Conservation (phyloP, 2,888 invertebrate genomes). For the Heterodera filipjevi region DNA sequence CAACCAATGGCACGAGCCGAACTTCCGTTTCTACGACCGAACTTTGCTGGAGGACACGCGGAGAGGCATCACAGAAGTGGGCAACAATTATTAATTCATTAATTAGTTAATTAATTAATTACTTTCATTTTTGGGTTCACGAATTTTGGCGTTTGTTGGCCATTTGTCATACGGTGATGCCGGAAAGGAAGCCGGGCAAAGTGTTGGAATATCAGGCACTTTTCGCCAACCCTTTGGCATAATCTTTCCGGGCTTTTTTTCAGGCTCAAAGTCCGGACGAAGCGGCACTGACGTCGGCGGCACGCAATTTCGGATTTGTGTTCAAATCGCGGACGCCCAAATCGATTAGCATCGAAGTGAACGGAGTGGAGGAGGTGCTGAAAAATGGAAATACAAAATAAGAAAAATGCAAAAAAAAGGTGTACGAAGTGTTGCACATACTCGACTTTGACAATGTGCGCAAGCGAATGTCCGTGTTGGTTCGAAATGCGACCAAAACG, state of each 20-base stretch:
- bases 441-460: slow-evolving; percentile 98
- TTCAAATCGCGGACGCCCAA: slow-evolving; percentile 74
- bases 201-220: slow-evolving; percentile 70
- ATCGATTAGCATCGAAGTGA: slow-evolving; percentile 70
- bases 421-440: slow-evolving; percentile 91
- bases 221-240: background rate
- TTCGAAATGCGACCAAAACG: slow-evolving; percentile 60
- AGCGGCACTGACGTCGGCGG: slow-evolving; percentile 92
- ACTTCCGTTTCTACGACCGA: slow-evolving; percentile 90
- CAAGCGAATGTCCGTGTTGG: slow-evolving; percentile 92
- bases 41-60: slow-evolving; percentile 82
- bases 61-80: slow-evolving; percentile 74
- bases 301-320: slow-evolving; percentile 96
- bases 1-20: slow-evolving; percentile 80
- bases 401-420: slow-evolving; percentile 49
- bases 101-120: background rate
- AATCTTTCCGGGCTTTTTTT: background rate
- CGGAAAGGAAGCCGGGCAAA: slow-evolving; percentile 67
- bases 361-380: slow-evolving; percentile 56
- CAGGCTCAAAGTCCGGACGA: slow-evolving; percentile 92
- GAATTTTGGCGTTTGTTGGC: slow-evolving; percentile 78
- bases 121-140: slow-evolving; percentile 45
- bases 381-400: background rate
- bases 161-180: slow-evolving; percentile 96
- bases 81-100: background rate